Evolutionary conservation across 2,797 vertebrate species (phyloP).

Genomic region (Pelochelys cantorii): DNA sequence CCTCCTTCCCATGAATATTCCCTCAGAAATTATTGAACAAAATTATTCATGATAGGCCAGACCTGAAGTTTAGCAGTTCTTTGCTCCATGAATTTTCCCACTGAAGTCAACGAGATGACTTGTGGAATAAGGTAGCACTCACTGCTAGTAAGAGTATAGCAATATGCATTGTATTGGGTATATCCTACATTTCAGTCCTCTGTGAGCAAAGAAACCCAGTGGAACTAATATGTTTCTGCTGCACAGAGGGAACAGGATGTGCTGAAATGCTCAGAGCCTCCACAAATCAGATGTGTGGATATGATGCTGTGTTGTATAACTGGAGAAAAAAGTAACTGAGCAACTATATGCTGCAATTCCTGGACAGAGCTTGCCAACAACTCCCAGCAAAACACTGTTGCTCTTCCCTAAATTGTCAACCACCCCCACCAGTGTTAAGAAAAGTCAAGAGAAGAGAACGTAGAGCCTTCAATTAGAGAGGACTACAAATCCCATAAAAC

Average conservation of each 20-base stretch:
- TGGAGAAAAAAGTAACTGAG: neutral
- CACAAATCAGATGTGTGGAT: neutral
- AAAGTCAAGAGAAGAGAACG: neutral
- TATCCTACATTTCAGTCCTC: neutral
- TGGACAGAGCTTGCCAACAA: neutral
- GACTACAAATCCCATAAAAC: neutral
- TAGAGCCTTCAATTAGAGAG: neutral
- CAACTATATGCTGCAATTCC: neutral
- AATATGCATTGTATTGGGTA: neutral
- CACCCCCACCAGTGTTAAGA: neutral
- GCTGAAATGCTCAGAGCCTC: neutral
- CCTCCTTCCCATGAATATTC: neutral
- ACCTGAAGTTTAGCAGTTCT: neutral
- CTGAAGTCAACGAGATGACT: neutral
- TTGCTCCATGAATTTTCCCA: neutral
- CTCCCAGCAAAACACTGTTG: constrained; percentile 38
- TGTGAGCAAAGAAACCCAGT: neutral
- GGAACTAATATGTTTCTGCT: neutral
- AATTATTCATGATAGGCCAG: neutral
- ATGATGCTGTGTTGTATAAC: neutral
- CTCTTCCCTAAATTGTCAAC: constrained; percentile 19
- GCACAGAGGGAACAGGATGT: neutral
- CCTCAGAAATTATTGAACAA: neutral
- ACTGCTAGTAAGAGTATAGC: neutral
- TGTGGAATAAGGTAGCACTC: neutral